Conservation (phyloP, 2,797 vertebrate genomes). For the Aldrovandia affinis region DNA sequence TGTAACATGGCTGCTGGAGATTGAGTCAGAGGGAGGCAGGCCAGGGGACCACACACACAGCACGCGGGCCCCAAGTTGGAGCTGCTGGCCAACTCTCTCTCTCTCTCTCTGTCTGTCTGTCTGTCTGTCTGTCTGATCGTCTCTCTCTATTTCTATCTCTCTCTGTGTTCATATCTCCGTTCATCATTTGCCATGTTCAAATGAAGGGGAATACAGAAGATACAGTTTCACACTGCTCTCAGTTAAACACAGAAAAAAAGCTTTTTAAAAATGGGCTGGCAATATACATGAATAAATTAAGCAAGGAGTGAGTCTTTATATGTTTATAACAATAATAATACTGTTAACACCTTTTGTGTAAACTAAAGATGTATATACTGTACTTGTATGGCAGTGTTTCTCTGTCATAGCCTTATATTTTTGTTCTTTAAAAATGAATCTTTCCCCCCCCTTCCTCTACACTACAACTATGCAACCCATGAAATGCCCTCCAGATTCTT, state of each 20-base stretch:
- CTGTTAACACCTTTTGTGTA: too few species aligned
- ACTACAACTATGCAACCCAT: too few species aligned
- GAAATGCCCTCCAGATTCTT: background rate
- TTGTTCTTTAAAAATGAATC: background rate
- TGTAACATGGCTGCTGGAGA: conserved; percentile 65
- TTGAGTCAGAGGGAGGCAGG: conserved; percentile 61
- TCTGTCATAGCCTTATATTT: background rate
- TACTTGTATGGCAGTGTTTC: background rate
- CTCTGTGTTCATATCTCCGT: background rate
- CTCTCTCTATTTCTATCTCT: background rate
- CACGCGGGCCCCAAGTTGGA: conserved; percentile 32
- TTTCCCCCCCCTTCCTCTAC: background rate
- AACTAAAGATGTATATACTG: too few species aligned
- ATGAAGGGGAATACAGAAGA: background rate
- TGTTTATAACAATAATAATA: too few species aligned
- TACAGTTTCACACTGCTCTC: background rate
- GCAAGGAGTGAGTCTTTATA: background rate
- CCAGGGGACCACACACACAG: conserved; percentile 76
- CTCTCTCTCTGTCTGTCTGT: conserved; percentile 5
- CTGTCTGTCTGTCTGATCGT: conserved; percentile 9
- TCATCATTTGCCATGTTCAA: background rate
- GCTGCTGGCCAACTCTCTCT: conserved; percentile 31
- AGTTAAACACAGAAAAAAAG: background rate
- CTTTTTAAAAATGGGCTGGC: background rate
- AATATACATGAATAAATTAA: background rate